A percentile compares a stretch with the other conserved stretches of the same genome.
phyloP scores from a whole-genome alignment of 92 coral and sea anemone genomes.

The Phenganax subtilis region DNA sequence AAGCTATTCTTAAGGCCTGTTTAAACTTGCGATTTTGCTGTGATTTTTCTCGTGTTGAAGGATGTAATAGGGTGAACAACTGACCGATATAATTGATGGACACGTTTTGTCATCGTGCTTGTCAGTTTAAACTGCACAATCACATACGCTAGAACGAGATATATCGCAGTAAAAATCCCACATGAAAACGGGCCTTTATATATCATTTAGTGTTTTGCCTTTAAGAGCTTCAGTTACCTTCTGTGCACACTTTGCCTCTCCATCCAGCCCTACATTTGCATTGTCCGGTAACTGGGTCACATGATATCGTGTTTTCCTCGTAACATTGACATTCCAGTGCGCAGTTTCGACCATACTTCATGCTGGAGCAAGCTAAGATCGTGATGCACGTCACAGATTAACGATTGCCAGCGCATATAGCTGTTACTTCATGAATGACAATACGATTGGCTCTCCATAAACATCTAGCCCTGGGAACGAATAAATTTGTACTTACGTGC shows the following conservation, averaged over 20 bases:
- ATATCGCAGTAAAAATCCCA: too few species aligned
- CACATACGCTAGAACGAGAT: too few species aligned
- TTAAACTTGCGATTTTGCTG: background rate
- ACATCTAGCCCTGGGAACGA: background rate
- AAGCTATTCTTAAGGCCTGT: too few species aligned
- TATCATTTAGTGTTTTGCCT: too few species aligned
- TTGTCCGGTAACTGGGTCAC: slow-evolving; percentile 64
- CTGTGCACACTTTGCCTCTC: slow-evolving; percentile 76
- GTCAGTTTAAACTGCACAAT: too few species aligned
- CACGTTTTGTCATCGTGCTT: too few species aligned
- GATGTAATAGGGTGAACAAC: too few species aligned
- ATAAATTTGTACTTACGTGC: slow-evolving; percentile 15
- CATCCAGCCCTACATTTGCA: slow-evolving; percentile 77
- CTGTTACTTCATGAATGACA: too few species aligned
- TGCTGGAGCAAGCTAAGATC: slow-evolving; percentile 53
- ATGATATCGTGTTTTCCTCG: slow-evolving; percentile 54
- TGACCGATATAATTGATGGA: too few species aligned
- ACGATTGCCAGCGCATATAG: background rate
- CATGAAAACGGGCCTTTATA: too few species aligned
- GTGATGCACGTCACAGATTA: background rate
- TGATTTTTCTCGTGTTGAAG: too few species aligned
- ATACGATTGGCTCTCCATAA: too few species aligned
- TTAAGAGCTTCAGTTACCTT: slow-evolving; percentile 47
- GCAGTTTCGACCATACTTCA: slow-evolving; percentile 69
- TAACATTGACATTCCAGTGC: slow-evolving; percentile 73